Base-by-base conservation (phyloP, 2,113 vertebrate genomes). In the Peromyscus californicus region DNA sequence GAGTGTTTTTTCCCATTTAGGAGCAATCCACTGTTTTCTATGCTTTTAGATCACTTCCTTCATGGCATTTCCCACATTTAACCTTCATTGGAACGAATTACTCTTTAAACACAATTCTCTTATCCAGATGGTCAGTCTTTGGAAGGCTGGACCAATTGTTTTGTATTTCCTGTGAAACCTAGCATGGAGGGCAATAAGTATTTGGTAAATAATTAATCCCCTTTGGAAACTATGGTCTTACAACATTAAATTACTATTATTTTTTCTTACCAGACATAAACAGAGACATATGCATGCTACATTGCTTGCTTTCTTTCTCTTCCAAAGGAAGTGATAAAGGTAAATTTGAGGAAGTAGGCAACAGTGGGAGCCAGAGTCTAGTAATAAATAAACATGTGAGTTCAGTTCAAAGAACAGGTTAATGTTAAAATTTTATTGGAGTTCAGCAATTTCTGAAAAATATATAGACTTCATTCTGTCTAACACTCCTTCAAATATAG, bases 131-230 rank as follows among this genome's bases (percentile, higher is more conserved):
- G 89, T 85, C 51, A 93, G 51, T 51, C 84, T 59, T 94, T 93
- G 75, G 36, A 92, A 65, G 89, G 51, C 83, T 92, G 83, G 72
- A 29, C 95, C 89, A 93, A 8, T 72, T 54, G 51, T 95, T 96
- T 90, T 90, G 90, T 90, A 89, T 97, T 96, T 98, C 88, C 94
- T 97, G 90, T 93, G 92, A 91, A 85, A 29, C 22, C 39, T 85
- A 90, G 93, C 80, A 76, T 85, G 70, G 79, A 92, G 26, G 24
- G 69, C 75, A 94, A 63, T 96, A 95, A 96, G 90, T 94, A 95
- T 89, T 97, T 95, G 84, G 69, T 97, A 90, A 97, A 98, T 95
- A 96, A 94, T 97, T 92, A 96, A 97, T 95, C 63, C 31, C 59
- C 51, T 94, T 97, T 97, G 69, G 65, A 96, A 96, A 76, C 5